phyloP scores from a whole-genome alignment of 2,797 vertebrate genomes.

The Channa striata region DNA sequence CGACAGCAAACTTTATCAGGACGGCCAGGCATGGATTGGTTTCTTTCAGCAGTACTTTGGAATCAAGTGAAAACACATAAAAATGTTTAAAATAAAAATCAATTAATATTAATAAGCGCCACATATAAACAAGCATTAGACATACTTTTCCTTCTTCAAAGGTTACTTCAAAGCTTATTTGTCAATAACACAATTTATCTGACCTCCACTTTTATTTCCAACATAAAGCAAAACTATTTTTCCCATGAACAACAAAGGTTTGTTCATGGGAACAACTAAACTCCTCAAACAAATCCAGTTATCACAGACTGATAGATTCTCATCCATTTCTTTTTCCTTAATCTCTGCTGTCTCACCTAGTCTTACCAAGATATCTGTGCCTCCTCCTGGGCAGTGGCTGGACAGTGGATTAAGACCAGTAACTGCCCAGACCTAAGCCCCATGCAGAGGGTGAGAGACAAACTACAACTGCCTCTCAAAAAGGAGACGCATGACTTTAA shows the following conservation, averaged over 20 bases:
- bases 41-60: slow-evolving; percentile 30
- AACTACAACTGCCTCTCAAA: slow-evolving; percentile 66
- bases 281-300: slow-evolving; percentile 45
- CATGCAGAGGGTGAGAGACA: slow-evolving; percentile 71
- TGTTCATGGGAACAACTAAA: neutral
- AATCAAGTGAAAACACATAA: slow-evolving; percentile 15
- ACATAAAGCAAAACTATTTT: no score
- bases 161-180: no score
- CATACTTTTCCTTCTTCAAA: no score
- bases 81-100: no score
- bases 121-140: no score
- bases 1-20: slow-evolving; percentile 87
- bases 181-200: no score
- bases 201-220: no score
- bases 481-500: slow-evolving; percentile 71
- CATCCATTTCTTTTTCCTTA: slow-evolving; percentile 54
- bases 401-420: slow-evolving; percentile 74
- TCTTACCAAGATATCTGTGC: slow-evolving; percentile 77
- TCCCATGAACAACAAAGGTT: neutral
- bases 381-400: slow-evolving; percentile 78
- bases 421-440: slow-evolving; percentile 68
- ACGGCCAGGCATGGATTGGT: slow-evolving; percentile 67
- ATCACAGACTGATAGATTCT: slow-evolving; percentile 65
- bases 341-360: slow-evolving; percentile 68
- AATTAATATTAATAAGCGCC: neutral